A percentile compares a stretch with the other conserved stretches of the same genome.
phyloP scores from a whole-genome alignment of 1,140 invertebrate genomes.

The Anoplolepis gracilipes region DNA sequence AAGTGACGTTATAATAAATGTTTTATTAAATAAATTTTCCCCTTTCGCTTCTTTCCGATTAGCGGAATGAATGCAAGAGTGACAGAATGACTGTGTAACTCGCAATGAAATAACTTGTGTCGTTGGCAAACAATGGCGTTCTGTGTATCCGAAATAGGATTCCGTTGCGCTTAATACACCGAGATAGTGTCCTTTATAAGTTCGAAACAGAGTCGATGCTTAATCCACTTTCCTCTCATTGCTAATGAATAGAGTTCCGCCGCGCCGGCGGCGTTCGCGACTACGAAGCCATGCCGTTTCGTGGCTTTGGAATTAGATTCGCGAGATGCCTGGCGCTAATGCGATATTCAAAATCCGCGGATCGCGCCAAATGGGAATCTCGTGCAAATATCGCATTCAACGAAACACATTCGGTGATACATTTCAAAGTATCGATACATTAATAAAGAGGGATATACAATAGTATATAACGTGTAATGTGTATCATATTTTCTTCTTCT shows the following conservation, averaged over 20 bases:
- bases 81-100: neutral
- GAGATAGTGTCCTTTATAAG: conserved; percentile 52
- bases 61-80: neutral
- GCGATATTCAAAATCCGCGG: conserved; percentile 55
- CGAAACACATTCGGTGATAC: neutral
- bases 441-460: neutral
- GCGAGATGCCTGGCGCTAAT: conserved; percentile 51
- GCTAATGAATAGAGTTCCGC: conserved; percentile 53
- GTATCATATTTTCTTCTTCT: neutral
- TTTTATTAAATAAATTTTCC: neutral
- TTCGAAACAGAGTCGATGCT: conserved; percentile 55
- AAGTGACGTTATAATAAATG: neutral
- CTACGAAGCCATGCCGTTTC: conserved; percentile 30
- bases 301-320: conserved; percentile 58
- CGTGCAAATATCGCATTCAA: conserved; percentile 30
- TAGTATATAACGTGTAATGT: neutral
- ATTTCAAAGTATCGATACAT: neutral
- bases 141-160: conserved; percentile 39
- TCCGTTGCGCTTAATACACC: conserved; percentile 20
- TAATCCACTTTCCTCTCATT: conserved; percentile 51
- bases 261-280: conserved; percentile 26
- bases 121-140: neutral
- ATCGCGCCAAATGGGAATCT: conserved; percentile 28
- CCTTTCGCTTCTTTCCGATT: neutral
- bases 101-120: conserved; percentile 18